Base-by-base conservation (phyloP, 2,888 invertebrate species). In the Eupithecia subfuscata region DNA sequence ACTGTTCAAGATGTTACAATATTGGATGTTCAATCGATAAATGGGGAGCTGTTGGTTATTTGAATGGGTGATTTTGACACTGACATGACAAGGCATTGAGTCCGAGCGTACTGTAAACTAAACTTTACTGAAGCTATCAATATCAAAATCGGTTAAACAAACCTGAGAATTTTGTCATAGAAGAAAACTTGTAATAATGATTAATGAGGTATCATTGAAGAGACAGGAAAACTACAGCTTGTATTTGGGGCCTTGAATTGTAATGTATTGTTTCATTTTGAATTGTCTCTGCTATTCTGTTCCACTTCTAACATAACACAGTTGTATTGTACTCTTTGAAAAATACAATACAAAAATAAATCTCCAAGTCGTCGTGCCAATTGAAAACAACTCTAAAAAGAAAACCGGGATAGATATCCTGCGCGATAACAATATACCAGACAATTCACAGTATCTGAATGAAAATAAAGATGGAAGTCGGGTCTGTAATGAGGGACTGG, bases 401-500 rank as follows among this genome's bases (percentile, higher is more conserved):
- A 74, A 74, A 74, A 65, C 74, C 68, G 48, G 14, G 63, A 64
- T 48, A 72, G 71, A 72, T 69, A 70, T 65, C 64, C 52, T 56
- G 18, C 64, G 68, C 68, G 64, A 74, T 76, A 76, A 76, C 64
- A 76, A 74, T 74, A 74, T 77, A 73, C 75, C 70, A 70, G 70
- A 77, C 75, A 71, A 75, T 77, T 77, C 43, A 63, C 69, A 74
- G 74, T 74, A 70, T 45, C 64, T 70, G 40, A 71, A 64, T 60
- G 70, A 43, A 70, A 71, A 70, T 72, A 77, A 70, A 75, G 14
- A 78, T 75, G 60, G 69, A 71, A 73, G 75, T 18, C 75, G 73
- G 64, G 63, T 67, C 63, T 63, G 67, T 81, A 79, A 81, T 80
- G 79, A 81, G 79, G 69, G 70, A 74, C 25, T 70, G 30, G 52